Evolutionary conservation across 1,140 invertebrate genomes (phyloP).

Genomic region (Drosophila pachea): DNA sequence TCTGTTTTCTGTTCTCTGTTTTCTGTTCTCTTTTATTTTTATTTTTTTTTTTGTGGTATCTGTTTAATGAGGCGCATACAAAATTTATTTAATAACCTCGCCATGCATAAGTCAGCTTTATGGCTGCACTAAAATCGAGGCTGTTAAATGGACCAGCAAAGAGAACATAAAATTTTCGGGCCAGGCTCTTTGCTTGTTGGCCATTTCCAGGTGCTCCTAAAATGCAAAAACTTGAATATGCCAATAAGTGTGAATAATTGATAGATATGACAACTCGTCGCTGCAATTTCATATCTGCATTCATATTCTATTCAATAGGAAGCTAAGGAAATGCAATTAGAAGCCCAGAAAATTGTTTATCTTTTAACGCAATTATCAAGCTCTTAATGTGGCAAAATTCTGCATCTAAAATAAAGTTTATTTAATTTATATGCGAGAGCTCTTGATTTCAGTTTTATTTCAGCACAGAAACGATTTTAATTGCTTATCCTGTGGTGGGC

Average conservation of each 20-base stretch:
- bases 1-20: constrained; percentile 34
- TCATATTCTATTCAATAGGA: not conserved
- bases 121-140: constrained; percentile 38
- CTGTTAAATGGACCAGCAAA: constrained; percentile 33
- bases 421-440: not conserved
- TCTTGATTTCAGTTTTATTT: no score
- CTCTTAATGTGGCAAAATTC: not conserved
- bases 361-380: not conserved
- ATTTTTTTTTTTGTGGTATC: constrained; percentile 23
- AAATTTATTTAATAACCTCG: constrained; percentile 74
- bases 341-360: not conserved
- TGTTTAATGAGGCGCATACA: constrained; percentile 69
- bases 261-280: not conserved
- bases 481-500: no score
- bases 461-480: no score
- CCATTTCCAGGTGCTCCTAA: not conserved
- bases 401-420: not conserved
- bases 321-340: constrained; percentile 2
- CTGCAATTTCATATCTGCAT: not conserved
- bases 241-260: constrained; percentile 2
- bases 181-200: not conserved
- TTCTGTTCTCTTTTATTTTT: no score
- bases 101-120: constrained; percentile 54
- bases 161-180: not conserved
- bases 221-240: not conserved